Evolutionary conservation across 2,797 vertebrate species (phyloP), one percentile per base, ranked within the genome.

Genomic region (Sus cebifrons): DNA sequence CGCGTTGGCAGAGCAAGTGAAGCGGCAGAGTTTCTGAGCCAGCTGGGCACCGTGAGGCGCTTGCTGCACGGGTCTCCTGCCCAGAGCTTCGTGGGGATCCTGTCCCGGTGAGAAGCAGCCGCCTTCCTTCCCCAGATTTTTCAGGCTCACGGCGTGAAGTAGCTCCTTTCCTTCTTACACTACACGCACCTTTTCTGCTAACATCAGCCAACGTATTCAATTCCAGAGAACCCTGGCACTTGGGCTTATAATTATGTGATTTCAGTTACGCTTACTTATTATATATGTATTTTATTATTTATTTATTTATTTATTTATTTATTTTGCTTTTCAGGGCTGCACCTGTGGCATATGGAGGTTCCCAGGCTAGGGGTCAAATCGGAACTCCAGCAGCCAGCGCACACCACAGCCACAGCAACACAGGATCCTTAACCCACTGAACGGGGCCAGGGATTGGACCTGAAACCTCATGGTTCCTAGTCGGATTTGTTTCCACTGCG

Each of bases 1-100:
- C 98, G 98, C 5, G 98, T 99, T 86, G 98, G 97, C 96, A 98
- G 99, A 98, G 96, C 97, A 32, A 98, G 96, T 79, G 99, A 99
- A 98, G 98, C 98, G 74, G 98, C 98, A 83, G 98, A 98, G 32
- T 99, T 99, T 96, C 96, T 95, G 89, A 98, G 98, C 23, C 96
- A 98, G 27, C 96, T 99, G 0, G 98, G 99, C 75, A 99, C 99
- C 4, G 54, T 99, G 81, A 98, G 58, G 65, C 52, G 98, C 64
- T 98, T 99, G 82, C 98, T 99, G 10, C 99, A 99, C 62, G 99
- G 99, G 13, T 99, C 99, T n/a, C 97, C 98, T 8, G 98, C 98
- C 78, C 97, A 83, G 87, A 99, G 99, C 96, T 99, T 99, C 95
- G 99, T 99, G 11, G 99, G 99, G 95, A 99, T 99, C 97, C 98